A percentile compares a stretch with the other conserved stretches of the same genome.
phyloP scores from a whole-genome alignment of 2,113 vertebrate genomes.

The Eublepharis macularius region DNA sequence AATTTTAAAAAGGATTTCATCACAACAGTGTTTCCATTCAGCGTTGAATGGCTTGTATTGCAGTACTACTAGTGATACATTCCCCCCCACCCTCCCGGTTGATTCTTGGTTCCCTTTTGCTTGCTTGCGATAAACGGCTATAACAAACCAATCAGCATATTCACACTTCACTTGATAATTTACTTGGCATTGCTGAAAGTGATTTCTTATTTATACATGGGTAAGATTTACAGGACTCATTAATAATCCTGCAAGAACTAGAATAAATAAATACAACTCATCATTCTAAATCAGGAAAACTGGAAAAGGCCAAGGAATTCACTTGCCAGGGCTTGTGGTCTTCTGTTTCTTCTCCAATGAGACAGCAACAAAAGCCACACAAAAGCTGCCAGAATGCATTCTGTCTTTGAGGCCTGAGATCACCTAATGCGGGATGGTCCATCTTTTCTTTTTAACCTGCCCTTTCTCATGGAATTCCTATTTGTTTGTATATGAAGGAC shows the following conservation, averaged over 20 bases:
- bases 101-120: constrained; percentile 48
- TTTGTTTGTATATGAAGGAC: background rate
- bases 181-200: constrained; percentile 59
- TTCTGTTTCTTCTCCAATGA: constrained; percentile 63
- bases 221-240: constrained; percentile 68
- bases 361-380: constrained; percentile 64
- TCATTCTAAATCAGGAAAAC: constrained; percentile 69
- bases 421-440: constrained; percentile 53
- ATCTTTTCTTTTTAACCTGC: constrained; percentile 46
- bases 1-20: background rate
- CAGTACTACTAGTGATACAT: background rate
- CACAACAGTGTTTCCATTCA: accelerated
- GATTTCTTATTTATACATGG: constrained; percentile 72
- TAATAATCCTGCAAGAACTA: constrained; percentile 64
- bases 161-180: constrained; percentile 65
- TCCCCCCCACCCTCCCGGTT: constrained; percentile 39
- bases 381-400: constrained; percentile 59
- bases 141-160: constrained; percentile 56
- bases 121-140: constrained; percentile 60
- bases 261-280: constrained; percentile 64
- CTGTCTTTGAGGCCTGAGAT: constrained; percentile 44
- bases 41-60: constrained; percentile 18
- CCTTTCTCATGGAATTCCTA: constrained; percentile 28
- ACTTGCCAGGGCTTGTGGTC: constrained; percentile 77
- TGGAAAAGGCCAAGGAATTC: constrained; percentile 73